Conservation (phyloP, 1,140 invertebrate species). For the Coptotermes formosanus region DNA sequence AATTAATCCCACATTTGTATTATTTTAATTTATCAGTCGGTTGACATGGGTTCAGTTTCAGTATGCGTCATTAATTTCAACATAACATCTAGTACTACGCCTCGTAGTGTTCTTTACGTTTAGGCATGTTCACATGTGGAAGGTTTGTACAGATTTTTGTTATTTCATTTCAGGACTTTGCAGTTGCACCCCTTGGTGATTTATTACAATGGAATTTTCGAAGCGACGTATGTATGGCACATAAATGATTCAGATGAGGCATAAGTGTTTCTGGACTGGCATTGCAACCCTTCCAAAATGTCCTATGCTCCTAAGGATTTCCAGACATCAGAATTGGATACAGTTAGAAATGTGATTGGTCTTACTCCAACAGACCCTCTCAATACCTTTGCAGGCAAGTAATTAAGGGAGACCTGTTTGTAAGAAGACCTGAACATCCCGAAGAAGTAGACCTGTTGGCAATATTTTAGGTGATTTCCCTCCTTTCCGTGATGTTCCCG, state of each 20-base stretch:
- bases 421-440: too few species aligned
- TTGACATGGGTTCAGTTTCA: neutral
- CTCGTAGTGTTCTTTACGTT: neutral
- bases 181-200: neutral
- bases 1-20: neutral
- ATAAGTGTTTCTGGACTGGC: slow-evolving; percentile 24
- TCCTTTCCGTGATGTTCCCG: too few species aligned
- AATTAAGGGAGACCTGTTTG: too few species aligned
- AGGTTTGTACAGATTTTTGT: neutral
- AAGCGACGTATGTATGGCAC: neutral
- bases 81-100: neutral
- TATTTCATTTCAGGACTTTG: neutral
- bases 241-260: slow-evolving; percentile 19
- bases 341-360: slow-evolving; percentile 60
- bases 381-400: slow-evolving; percentile 19
- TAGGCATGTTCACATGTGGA: neutral
- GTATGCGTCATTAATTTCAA: too few species aligned
- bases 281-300: slow-evolving; percentile 27
- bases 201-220: slow-evolving; percentile 20
- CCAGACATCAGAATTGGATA: slow-evolving; percentile 61
- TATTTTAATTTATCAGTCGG: neutral
- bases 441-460: too few species aligned
- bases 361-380: slow-evolving; percentile 50
- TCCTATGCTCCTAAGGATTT: slow-evolving; percentile 23
- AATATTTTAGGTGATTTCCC: too few species aligned